A percentile compares a stretch with the other conserved stretches of the same genome.
Conservation (phyloP, 2,888 invertebrate genomes). For the Rhamphomyia laevipes region DNA sequence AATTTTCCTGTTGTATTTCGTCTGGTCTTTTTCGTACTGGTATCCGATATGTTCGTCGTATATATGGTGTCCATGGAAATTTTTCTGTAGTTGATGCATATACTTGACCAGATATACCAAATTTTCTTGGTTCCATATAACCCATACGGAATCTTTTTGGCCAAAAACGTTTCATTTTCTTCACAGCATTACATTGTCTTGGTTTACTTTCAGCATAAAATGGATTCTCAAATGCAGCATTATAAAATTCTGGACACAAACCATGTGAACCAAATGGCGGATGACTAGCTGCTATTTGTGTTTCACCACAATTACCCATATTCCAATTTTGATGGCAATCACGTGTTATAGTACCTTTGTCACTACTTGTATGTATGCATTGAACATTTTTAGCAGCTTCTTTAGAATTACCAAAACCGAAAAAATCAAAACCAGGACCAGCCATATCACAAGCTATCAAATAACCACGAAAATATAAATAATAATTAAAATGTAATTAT, state of each 20-base stretch:
- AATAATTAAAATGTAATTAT: neutral
- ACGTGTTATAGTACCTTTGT: constrained; percentile 18
- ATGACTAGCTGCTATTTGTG: constrained; percentile 16
- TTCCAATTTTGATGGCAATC: constrained; percentile 23
- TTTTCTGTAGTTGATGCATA: constrained; percentile 17
- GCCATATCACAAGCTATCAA: constrained; percentile 20
- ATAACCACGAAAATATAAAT: neutral
- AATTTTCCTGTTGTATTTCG: neutral
- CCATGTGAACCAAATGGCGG: constrained; percentile 20
- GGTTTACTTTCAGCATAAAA: constrained; percentile 19
- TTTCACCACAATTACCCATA: constrained; percentile 21
- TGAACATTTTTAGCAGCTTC: constrained; percentile 21
- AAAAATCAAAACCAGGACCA: constrained; percentile 20
- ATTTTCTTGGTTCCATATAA: constrained; percentile 19
- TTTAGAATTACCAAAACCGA: constrained; percentile 17
- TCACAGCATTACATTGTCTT: constrained; percentile 13
- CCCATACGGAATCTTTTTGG: constrained; percentile 20
- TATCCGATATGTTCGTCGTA: neutral
- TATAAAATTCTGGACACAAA: constrained; percentile 21
- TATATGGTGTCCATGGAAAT: constrained; percentile 17
- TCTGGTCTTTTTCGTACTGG: neutral
- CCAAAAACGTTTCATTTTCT: constrained; percentile 10
- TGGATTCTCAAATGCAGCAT: constrained; percentile 17
- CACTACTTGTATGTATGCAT: constrained; percentile 20
- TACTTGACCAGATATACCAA: constrained; percentile 12